Conservation (phyloP, 2,888 invertebrate species). For the Gerris lacustris region DNA sequence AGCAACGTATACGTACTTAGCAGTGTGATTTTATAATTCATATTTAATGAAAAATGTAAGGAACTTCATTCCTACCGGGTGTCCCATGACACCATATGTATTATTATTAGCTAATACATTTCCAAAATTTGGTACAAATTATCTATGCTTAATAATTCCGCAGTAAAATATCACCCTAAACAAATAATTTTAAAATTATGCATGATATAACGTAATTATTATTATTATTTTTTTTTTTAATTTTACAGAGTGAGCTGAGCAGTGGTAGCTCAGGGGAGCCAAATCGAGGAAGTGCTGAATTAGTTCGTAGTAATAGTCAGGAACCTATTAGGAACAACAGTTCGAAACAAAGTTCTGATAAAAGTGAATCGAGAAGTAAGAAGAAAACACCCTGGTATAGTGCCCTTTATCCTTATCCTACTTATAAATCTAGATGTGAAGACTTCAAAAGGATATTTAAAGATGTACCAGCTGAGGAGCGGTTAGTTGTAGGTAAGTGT, state of each 20-base stretch:
- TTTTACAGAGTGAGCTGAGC: background rate
- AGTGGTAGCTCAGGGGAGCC: background rate
- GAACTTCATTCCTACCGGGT: too few relatives aligned
- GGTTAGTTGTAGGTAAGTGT: constrained; percentile 77
- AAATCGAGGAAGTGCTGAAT: constrained; percentile 17
- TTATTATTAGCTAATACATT: too few relatives aligned
- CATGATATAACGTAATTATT: too few relatives aligned
- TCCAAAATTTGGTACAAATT: too few relatives aligned
- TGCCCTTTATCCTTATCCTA: constrained; percentile 58
- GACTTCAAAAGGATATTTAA: constrained; percentile 88
- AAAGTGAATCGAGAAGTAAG: constrained; percentile 45
- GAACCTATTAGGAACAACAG: constrained; percentile 31
- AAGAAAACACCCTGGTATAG: constrained; percentile 74
- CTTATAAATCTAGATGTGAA: constrained; percentile 84
- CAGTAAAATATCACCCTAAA: too few relatives aligned
- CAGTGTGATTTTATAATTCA: too few relatives aligned
- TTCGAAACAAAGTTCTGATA: constrained; percentile 23
- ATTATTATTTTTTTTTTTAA: background rate
- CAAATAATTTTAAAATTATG: too few relatives aligned
- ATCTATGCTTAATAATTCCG: too few relatives aligned
- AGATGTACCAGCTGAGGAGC: constrained; percentile 78
- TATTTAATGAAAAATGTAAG: too few relatives aligned
- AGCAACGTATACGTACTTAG: too few relatives aligned
- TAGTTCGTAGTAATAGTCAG: constrained; percentile 26
- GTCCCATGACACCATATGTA: too few relatives aligned